Percentiles rank a stretch among this genome's conserved stretches.
Conservation (phyloP, 2,113 vertebrate genomes). For the Dromas ardeola region DNA sequence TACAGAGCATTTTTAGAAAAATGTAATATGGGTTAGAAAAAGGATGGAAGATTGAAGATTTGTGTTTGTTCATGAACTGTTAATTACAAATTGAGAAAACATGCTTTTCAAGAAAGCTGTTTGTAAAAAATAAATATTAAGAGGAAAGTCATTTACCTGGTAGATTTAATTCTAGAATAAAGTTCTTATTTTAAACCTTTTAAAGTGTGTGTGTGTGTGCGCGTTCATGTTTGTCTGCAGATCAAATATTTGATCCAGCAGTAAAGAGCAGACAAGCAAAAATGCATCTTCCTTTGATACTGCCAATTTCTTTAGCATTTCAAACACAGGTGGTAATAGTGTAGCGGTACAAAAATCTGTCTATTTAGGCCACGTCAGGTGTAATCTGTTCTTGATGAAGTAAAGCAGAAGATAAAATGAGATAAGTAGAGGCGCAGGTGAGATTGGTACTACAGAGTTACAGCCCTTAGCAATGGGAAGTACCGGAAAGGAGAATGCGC, state of each 20-base stretch:
- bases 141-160: not conserved
- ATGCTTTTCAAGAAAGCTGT: not conserved
- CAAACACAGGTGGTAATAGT: not conserved
- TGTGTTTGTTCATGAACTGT: not conserved
- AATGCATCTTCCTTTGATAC: not conserved
- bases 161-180: not conserved
- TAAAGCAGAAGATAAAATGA: not conserved
- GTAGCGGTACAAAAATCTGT: not conserved
- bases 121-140: not conserved
- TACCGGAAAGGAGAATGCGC: not conserved
- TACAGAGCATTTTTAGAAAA: not conserved
- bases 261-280: not conserved
- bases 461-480: not conserved
- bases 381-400: not conserved
- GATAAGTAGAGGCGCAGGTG: not conserved
- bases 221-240: rapidly evolving
- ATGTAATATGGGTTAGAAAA: not conserved
- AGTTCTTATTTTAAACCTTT: not conserved
- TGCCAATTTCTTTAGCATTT: not conserved
- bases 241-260: not conserved
- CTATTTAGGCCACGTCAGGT: not conserved
- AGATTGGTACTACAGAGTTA: not conserved
- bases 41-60: not conserved
- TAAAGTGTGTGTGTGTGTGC: not conserved
- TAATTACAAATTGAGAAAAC: not conserved